phyloP scores from a whole-genome alignment of 37 sponge, comb jelly and placozoan genomes.

The Tethya wilhelma region DNA sequence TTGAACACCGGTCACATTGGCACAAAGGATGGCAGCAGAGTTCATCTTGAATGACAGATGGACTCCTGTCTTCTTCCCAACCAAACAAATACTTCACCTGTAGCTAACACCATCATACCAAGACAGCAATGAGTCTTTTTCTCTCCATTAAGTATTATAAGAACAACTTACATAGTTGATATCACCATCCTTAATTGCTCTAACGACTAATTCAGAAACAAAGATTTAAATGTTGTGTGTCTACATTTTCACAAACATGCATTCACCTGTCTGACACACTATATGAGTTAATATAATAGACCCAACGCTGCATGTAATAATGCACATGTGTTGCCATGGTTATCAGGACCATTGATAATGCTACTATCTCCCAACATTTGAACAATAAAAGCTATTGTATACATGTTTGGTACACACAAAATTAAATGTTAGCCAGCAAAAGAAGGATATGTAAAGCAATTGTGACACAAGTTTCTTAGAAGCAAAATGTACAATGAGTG shows the following conservation, averaged over 20 bases:
- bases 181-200: conserved; percentile 68
- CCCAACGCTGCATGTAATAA: not conserved
- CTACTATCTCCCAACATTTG: conserved; percentile 59
- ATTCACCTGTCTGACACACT: no score
- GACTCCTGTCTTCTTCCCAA: conserved; percentile 23
- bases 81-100: conserved; percentile 70
- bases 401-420: no score
- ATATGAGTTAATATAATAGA: no score
- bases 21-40: conserved; percentile 84
- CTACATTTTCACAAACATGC: no score
- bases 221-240: conserved; percentile 60
- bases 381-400: no score
- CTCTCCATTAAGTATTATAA: not conserved
- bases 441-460: no score
- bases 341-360: conserved; percentile 69
- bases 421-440: no score
- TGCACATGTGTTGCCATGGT: conserved; percentile 68
- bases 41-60: not conserved
- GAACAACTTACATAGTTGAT: conserved; percentile 38
- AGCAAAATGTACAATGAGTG: no score
- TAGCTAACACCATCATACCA: conserved; percentile 7
- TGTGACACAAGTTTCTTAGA: no score
- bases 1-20: conserved; percentile 75
- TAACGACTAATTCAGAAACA: no score
- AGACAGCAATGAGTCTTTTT: not conserved